These are phyloP conservation scores for Peucedramus taeniatus DNA, from an alignment of 2,113 vertebrate genomes.

Conservation along the genomic window DNA sequence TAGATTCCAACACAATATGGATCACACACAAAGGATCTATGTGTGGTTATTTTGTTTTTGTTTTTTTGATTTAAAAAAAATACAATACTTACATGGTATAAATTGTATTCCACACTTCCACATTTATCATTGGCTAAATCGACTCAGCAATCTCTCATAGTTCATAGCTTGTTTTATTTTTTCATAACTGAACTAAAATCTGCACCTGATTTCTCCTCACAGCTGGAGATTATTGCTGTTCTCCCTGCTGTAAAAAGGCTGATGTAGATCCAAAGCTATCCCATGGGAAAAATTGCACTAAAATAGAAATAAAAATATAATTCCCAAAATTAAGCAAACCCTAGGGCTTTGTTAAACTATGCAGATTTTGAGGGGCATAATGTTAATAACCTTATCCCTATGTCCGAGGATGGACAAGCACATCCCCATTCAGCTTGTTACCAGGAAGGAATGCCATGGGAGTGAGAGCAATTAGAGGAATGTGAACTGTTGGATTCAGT, in stretches of 20 bases:
- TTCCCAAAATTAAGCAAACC: not conserved
- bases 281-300: not conserved
- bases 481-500: not conserved
- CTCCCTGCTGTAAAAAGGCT: not conserved
- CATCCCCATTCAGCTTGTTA: not conserved
- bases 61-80: not conserved
- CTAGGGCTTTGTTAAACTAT: not conserved
- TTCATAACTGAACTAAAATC: not conserved
- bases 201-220: not conserved
- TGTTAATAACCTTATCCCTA: not conserved
- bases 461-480: not conserved
- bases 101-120: not conserved
- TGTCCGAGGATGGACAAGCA: not conserved
- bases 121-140: not conserved
- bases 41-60: not conserved
- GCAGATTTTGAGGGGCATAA: not conserved
- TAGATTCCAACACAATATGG: not conserved
- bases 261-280: not conserved
- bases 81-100: not conserved
- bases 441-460: not conserved
- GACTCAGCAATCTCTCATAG: not conserved
- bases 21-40: no score
- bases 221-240: not conserved
- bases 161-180: not conserved
- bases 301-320: not conserved